A percentile compares a stretch with the other conserved stretches of the same genome.
Evolutionary conservation across 2,113 vertebrate species (phyloP).

Genomic region (human): DNA sequence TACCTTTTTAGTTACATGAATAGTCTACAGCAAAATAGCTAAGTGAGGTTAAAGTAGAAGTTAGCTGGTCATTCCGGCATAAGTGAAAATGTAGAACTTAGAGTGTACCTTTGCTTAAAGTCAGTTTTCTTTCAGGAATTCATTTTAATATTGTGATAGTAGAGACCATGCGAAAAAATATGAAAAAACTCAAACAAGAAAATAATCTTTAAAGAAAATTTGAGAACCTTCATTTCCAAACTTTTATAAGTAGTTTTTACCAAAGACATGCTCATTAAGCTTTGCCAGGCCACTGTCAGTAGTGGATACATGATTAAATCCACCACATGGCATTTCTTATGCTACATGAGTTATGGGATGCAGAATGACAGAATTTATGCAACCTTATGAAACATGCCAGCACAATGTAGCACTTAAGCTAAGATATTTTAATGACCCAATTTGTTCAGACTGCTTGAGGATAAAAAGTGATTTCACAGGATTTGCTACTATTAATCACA

Average conservation of each 20-base stretch:
- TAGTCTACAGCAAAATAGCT: not conserved
- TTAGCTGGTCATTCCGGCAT: not conserved
- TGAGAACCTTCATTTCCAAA: not conserved
- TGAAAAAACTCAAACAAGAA: not conserved
- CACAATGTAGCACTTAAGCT: constrained; percentile 35
- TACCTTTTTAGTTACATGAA: not conserved
- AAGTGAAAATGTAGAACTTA: not conserved
- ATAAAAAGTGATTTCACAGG: constrained; percentile 57
- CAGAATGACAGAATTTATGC: not conserved
- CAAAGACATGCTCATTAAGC: not conserved
- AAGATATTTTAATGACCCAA: constrained; percentile 55
- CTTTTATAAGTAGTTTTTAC: not conserved
- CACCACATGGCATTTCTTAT: not conserved
- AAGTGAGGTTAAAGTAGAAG: not conserved
- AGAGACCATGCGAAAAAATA: not conserved
- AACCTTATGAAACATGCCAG: constrained; percentile 30
- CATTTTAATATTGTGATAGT: not conserved
- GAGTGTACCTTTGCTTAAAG: not conserved
- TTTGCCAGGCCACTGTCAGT: not conserved
- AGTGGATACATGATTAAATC: not conserved
- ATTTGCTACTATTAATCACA: constrained; percentile 55
- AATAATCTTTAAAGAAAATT: not conserved
- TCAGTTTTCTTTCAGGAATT: not conserved
- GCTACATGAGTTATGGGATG: not conserved
- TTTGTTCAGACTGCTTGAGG: constrained; percentile 63